Evolutionary conservation across 2,888 invertebrate species (phyloP).

Genomic region (Dusona sp.): DNA sequence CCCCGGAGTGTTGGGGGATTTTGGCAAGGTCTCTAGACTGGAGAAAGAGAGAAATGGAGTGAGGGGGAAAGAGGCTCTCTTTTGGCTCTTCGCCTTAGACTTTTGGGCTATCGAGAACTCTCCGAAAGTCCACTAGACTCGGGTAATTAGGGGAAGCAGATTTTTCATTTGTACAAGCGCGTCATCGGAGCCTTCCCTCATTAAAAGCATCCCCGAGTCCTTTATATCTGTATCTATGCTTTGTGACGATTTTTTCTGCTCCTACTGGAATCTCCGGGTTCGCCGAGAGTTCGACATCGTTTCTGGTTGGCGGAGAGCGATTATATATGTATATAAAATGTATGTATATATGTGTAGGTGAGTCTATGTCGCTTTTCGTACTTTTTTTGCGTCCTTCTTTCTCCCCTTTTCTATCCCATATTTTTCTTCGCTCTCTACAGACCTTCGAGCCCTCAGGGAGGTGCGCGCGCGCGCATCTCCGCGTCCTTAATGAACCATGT

Average conservation of each 20-base stretch:
- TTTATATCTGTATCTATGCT: constrained; percentile 51
- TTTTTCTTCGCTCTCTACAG: constrained; percentile 64
- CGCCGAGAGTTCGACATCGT: constrained; percentile 68
- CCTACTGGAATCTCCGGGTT: constrained; percentile 45
- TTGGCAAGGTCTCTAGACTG: constrained; percentile 11
- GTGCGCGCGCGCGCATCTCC: constrained; percentile 59
- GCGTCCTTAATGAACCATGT: constrained; percentile 82
- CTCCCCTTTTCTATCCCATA: constrained; percentile 50
- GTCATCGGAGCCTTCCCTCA: constrained; percentile 76
- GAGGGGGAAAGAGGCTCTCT: background rate
- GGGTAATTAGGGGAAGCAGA: constrained; percentile 78
- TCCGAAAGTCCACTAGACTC: constrained; percentile 52
- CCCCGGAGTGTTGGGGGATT: constrained; percentile 4
- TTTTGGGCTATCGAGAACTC: constrained; percentile 48
- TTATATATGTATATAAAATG: background rate
- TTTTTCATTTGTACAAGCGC: constrained; percentile 76
- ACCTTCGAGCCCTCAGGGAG: constrained; percentile 58
- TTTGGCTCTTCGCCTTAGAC: constrained; percentile 61
- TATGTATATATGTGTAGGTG: background rate
- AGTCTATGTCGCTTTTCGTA: constrained; percentile 37
- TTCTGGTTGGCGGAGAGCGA: constrained; percentile 77
- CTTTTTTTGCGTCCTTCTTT: constrained; percentile 40
- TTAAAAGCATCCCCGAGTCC: constrained; percentile 69
- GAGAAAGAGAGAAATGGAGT: background rate
- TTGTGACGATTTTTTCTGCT: constrained; percentile 35